Conservation (phyloP, 2,797 vertebrate species). For the Gouania willdenowi region DNA sequence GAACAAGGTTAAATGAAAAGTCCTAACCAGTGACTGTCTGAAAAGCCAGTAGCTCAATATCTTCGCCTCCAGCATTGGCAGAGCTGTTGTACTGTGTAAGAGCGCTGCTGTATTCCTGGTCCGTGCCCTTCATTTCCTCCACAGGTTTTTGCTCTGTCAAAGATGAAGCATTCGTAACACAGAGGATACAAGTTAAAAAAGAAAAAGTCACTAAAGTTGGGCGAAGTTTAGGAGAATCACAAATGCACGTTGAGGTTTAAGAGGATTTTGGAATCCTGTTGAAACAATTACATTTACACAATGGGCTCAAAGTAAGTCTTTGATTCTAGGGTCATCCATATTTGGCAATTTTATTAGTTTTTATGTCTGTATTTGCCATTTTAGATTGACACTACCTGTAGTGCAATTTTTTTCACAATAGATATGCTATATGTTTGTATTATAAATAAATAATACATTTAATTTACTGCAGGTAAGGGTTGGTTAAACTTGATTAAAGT, state of each 20-base stretch:
- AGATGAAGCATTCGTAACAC: not conserved
- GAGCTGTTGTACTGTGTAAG: conserved; percentile 71
- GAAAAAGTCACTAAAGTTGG: too few relatives aligned
- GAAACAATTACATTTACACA: not conserved
- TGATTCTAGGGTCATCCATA: not conserved
- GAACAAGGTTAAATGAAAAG: not conserved
- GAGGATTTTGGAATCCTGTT: too few relatives aligned
- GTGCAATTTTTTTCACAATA: too few relatives aligned
- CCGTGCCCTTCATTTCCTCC: conserved; percentile 67
- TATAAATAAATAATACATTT: too few relatives aligned
- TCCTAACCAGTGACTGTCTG: conserved; percentile 73
- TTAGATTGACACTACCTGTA: too few relatives aligned
- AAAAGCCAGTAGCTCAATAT: conserved; percentile 77
- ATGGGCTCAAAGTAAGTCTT: not conserved
- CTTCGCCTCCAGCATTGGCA: conserved; percentile 66
- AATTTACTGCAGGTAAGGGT: too few relatives aligned
- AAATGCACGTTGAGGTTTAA: not conserved
- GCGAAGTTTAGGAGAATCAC: not conserved
- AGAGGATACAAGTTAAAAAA: not conserved
- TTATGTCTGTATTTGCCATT: too few relatives aligned
- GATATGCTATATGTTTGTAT: too few relatives aligned
- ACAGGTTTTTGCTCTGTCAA: conserved; percentile 52
- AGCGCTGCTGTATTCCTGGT: conserved; percentile 68
- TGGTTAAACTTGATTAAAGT: too few relatives aligned
- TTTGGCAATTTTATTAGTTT: too few relatives aligned